Base-by-base conservation (phyloP, 2,888 invertebrate species). In the Pristionchus arcanus region DNA sequence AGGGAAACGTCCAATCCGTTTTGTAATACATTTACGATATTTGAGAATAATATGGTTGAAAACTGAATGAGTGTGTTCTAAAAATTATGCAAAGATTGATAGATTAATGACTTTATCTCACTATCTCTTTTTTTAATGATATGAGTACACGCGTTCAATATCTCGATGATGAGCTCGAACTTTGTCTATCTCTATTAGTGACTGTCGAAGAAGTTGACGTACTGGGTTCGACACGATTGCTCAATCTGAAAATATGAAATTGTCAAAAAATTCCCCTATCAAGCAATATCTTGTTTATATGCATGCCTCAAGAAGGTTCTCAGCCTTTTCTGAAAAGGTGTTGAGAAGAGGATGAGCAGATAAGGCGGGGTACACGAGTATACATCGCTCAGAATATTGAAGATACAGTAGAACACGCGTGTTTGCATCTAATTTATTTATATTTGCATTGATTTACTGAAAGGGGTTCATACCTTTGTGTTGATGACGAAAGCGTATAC, bases 321-420 rank as follows among this genome's bases (percentile, higher is more conserved):
- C 25, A 87, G 66, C 42, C 87, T 1, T 28, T 59, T 63, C 42
- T 87, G 53, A 59, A 87, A 87, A 2, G 87, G 37, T 11, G 87
- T 87, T 21, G 87, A 87, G 87, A 87, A 87, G n/a, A 87, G 68
- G 25, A 87, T 87, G 2, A 87, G 68, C 15, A 87, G 42, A 49
- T 87, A 87, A 0, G 87, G 66, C 1, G 87, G 87, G n/a, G 68
- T 49, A 15, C 25, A 53, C 2, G 87, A 59, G 68, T 87, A 87
- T 4, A 87, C 68, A 28, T 87, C 87, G 11, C 21, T 19, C 4
- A 87, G 37, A 28, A 42, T 21, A 68, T 87, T 87, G 68, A 55
- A 87, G 3, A 87, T 59, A 42, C 53, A 68, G 68, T 87, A 87
- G 87, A 87, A 87, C 0, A 87, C 68, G 15, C 87, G 37, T 3